phyloP scores from a whole-genome alignment of 2,797 vertebrate genomes.

The Cercopithecus diana region DNA sequence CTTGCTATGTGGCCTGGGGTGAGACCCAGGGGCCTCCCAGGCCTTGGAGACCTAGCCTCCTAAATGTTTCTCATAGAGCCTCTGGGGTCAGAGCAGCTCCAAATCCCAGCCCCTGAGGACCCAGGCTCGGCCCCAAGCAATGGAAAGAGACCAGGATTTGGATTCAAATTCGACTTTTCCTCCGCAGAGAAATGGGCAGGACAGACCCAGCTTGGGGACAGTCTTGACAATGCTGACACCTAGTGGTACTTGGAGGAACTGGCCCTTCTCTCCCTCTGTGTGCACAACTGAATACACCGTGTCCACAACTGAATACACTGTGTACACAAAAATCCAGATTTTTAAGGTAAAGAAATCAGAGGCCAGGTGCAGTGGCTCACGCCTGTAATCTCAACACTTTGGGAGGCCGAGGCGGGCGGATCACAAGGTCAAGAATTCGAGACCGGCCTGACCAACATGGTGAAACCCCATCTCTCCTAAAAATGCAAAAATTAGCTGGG shows the following conservation, averaged over 20 bases:
- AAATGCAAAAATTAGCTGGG: no score
- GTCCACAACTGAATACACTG: fast-evolving
- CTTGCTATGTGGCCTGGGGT: no score
- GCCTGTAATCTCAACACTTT: background rate
- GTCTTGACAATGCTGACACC: conserved; percentile 60
- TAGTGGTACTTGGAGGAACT: background rate
- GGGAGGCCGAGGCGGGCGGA: background rate
- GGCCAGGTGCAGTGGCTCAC: background rate
- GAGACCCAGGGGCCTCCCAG: no score
- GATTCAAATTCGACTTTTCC: background rate
- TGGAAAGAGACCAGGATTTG: background rate
- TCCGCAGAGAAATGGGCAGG: background rate
- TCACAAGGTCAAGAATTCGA: background rate
- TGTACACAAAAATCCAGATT: background rate
- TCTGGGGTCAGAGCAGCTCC: background rate
- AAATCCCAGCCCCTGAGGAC: background rate
- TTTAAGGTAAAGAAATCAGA: background rate
- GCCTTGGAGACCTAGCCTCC: background rate
- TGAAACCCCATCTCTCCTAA: no score
- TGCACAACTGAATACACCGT: background rate
- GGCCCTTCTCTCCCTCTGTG: background rate
- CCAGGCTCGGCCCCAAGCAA: background rate
- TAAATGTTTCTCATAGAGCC: background rate
- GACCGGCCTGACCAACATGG: no score
- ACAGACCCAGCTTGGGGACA: background rate